Evolutionary conservation across 1,140 invertebrate genomes (phyloP), one percentile per base, ranked within the genome.

Genomic region (Heliconius congener): DNA sequence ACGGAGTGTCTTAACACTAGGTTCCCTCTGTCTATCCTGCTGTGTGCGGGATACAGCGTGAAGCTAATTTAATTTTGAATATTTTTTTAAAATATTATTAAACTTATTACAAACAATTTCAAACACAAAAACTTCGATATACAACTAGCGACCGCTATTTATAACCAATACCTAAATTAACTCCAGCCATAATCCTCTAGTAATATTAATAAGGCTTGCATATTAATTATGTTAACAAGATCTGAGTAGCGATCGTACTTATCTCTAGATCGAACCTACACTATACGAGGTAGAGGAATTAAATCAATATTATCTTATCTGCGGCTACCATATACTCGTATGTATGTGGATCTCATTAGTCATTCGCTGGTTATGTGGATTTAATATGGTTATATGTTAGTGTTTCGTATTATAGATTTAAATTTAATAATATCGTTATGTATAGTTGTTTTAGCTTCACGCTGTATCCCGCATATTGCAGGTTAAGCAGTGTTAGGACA

Each of bases 291-390:
- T 81, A 81, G 74, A 71, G 73, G 83, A 87, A 86, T 84, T 88
- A 87, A 86, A 86, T 88, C 87, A 87, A 86, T 42, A 72, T 72
- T 39, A 72, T 72, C 71, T 87, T 86, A 88, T 86, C 74, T 70
- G 75, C 81, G 71, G 55, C 60, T 66, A 66, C 60, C 60, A 66
- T 27, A 66, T 66, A 37, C 34, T 6, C 34, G 34, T 37, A 46
- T 46, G 42, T 16, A 66, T 30, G 27, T 23, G 27, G 60, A 66
- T 66, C 60, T 66, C 60, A 27, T 66, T 66, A 66, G 60, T 57
- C 8, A 0, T 66, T 66, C 9, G 60, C 60, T 13, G 60, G 9
- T 66, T 66, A 66, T 66, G 13, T 30, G 8, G 23, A 66, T 66
- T 23, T 66, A 30, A 66, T 30, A 30, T 13, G 60, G n/a, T 46